Base-by-base conservation (phyloP, 1,140 invertebrate genomes). In the Zaprionus taronus region DNA sequence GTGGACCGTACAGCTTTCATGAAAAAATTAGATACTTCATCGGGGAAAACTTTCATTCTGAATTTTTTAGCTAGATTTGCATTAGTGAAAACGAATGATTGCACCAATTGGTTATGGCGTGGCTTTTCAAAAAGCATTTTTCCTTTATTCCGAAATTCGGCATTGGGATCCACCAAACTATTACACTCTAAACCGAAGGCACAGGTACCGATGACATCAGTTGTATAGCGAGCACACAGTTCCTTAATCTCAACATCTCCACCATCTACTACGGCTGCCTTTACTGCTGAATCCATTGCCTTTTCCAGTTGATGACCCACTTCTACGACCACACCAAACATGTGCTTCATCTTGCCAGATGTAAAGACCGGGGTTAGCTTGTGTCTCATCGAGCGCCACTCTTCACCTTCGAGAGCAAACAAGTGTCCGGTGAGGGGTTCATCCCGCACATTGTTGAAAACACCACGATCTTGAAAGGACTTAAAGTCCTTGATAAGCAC, bases 281-380 rank as follows among this genome's bases (percentile, higher is more conserved):
- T 77, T 0, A 70, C 61, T 2, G 26, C 38, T 9, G 69, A 64
- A 1, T 80, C 74, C 57, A 90, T 70, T 7, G 80, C 51, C 0
- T 66, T 56, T 4, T 41, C 72, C 17, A 92, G 69, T 14, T 81
- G 81, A 0, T 93, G 73, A 4, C 81, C 87, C 17, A 93, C 83
- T 14, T 93, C 79, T 0, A 80, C 73, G 2, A 94, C 72, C 0
- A 92, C 79, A 12, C 86, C 78, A 11, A 93, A 91, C 94, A 95
- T 95, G 15, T 91, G 92, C 80, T 94, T 95, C 49, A 95, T 93
- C 79, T 95, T 95, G 1, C 93, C 94, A 0, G 94, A 93, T 0
- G 94, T 94, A 67, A 95, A 95, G 3, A 95, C 93, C 0, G 94
- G 94, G 0, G 94, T 94, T 4, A 95, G 81, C 60, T 94, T 94